Conservation (phyloP, 2,797 vertebrate genomes). For the Arremon brunneinucha region DNA sequence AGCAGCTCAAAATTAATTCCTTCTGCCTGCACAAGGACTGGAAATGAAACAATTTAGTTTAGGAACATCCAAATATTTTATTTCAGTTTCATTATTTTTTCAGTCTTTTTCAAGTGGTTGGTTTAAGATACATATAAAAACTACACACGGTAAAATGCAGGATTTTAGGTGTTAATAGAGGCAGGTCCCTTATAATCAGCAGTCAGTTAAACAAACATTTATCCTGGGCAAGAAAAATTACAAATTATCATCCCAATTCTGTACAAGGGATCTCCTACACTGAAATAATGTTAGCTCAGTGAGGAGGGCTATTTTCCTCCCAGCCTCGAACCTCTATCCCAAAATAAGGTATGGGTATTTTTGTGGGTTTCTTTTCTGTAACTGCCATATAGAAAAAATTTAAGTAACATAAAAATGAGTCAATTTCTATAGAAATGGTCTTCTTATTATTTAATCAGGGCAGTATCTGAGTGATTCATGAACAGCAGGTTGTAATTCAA, state of each 20-base stretch:
- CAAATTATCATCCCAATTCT: neutral
- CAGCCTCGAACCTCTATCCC: neutral
- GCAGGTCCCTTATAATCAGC: neutral
- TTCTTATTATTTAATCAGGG: slow-evolving; percentile 69
- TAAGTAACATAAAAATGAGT: slow-evolving; percentile 45
- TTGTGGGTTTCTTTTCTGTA: neutral
- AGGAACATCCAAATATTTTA: neutral
- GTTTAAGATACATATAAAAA: neutral
- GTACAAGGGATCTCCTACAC: neutral
- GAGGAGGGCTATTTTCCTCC: neutral
- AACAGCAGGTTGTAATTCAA: slow-evolving; percentile 67
- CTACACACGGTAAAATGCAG: neutral
- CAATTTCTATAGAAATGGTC: slow-evolving; percentile 71
- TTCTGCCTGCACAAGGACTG: neutral
- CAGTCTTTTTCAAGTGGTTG: neutral
- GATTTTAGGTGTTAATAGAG: neutral
- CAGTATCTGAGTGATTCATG: slow-evolving; percentile 68
- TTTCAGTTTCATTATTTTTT: neutral
- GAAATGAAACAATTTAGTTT: neutral
- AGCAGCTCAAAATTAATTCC: neutral
- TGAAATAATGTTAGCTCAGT: neutral
- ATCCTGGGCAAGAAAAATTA: neutral
- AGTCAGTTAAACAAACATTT: neutral
- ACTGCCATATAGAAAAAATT: slow-evolving; percentile 13
- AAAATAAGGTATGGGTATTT: neutral